Evolutionary conservation across 2,888 invertebrate species (phyloP), one percentile per base, ranked within the genome.

Genomic region (Drosophila monieri): DNA sequence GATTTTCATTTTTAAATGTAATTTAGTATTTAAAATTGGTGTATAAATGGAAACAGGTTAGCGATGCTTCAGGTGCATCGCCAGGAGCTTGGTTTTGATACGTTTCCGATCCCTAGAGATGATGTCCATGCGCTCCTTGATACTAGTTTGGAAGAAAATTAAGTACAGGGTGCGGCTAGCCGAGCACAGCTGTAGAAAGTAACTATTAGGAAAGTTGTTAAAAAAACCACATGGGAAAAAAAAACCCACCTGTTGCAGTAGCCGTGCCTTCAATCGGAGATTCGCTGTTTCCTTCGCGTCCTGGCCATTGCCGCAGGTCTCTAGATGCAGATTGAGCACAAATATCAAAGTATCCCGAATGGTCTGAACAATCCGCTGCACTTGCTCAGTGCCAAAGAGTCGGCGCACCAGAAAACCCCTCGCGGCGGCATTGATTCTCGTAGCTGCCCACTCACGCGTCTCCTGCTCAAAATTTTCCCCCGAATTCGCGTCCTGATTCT

Each of bases 321-420:
- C 91, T 55, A 90, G 53, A 48, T 91, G 91, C 25, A 91, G 74
- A 60, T 89, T 90, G 14, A 91, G 75, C 56, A 91, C 91, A 77
- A 91, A 91, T 51, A 91, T 84, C 15, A 91, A 72, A 0, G 91
- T 91, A 52, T 91, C 91, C 41, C 85, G 88, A 60, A 91, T 91
- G n/a, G 91, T 91, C 61, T 90, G 89, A 0, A 91, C 96, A 15
- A 97, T 93, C 60, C 93, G 93, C 90, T 96, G 95, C 12, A 98
- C 95, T 79, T 95, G 94, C 81, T 95, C 96, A 0, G 97, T 97
- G 80, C 93, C 93, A 92, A 98, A 94, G 55, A 98, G 93, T 44
- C 97, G 93, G 51, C 98, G 94, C 21, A 95, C 95, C 57, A 98
- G 92, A 90, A 94, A 97, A 0, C 98, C 98, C 81, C 94, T 95